Conservation (phyloP, 2,888 invertebrate species). For the Eubasilissa splendida region DNA sequence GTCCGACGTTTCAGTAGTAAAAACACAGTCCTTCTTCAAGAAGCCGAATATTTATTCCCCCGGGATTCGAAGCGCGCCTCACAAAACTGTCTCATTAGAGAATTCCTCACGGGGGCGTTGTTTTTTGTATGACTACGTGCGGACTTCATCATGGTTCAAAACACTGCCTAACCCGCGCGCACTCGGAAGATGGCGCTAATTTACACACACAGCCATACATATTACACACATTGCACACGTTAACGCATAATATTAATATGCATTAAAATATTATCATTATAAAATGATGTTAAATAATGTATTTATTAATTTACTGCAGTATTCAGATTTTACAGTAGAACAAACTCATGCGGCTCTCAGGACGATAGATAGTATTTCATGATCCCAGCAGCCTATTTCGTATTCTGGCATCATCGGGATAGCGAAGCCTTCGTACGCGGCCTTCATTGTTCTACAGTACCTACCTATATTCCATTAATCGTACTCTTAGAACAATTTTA, state of each 20-base stretch:
- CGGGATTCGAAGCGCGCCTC: conserved; percentile 35
- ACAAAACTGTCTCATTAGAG: conserved; percentile 53
- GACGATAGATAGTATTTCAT: no score
- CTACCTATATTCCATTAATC: no score
- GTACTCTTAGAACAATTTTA: no score
- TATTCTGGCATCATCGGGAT: no score
- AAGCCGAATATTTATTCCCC: conserved; percentile 30
- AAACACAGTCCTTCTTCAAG: conserved; percentile 28
- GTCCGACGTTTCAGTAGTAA: conserved; percentile 38
- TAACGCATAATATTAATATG: not conserved
- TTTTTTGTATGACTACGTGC: conserved; percentile 53
- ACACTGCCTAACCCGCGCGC: not conserved
- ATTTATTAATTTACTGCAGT: no score
- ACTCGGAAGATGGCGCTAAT: not conserved
- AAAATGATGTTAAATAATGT: no score
- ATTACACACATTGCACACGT: not conserved
- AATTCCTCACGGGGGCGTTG: conserved; percentile 51
- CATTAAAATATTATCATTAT: no score
- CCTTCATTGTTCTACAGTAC: no score
- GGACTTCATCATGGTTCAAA: conserved; percentile 51
- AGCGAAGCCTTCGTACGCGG: no score
- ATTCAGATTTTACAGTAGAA: no score
- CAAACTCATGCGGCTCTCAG: no score
- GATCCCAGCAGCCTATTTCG: no score
- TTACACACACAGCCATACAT: not conserved